phyloP scores from a whole-genome alignment of 1,140 invertebrate species.

The Idris sp. region DNA sequence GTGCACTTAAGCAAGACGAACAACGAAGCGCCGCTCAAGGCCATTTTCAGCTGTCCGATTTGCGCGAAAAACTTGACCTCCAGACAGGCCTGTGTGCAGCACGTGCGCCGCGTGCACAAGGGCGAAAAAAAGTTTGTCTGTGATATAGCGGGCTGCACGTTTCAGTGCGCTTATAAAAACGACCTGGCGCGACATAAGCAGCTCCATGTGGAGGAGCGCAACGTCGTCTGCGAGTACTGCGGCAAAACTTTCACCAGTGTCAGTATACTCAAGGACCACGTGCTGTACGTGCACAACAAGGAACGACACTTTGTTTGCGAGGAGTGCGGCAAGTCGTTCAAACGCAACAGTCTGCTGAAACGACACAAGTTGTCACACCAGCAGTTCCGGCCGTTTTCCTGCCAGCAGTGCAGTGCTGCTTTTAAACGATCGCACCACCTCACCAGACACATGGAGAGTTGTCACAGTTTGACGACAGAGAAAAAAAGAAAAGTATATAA shows the following conservation, averaged over 20 bases:
- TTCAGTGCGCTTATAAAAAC: conserved; percentile 69
- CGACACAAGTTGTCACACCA: conserved; percentile 71
- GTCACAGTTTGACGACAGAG: conserved; percentile 67
- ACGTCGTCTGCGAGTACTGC: conserved; percentile 71
- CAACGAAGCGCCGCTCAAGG: conserved; percentile 49
- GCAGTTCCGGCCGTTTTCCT: conserved; percentile 68
- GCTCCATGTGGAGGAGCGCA: conserved; percentile 69
- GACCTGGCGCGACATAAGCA: conserved; percentile 70
- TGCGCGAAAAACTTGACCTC: conserved; percentile 70
- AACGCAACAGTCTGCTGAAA: conserved; percentile 69
- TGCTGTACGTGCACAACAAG: conserved; percentile 69
- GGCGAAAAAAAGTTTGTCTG: conserved; percentile 68
- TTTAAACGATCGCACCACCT: conserved; percentile 71
- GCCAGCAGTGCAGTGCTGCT: conserved; percentile 67
- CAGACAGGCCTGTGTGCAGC: conserved; percentile 68
- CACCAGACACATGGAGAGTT: conserved; percentile 69
- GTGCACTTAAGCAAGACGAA: conserved; percentile 64
- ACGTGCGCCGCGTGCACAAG: conserved; percentile 70
- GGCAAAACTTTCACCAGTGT: conserved; percentile 72
- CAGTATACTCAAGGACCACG: conserved; percentile 70
- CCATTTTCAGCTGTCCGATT: conserved; percentile 65
- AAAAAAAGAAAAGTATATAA: conserved; percentile 69
- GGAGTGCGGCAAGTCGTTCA: conserved; percentile 72
- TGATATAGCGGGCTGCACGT: conserved; percentile 67
- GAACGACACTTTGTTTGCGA: conserved; percentile 71